Conservation (phyloP, 1,140 invertebrate genomes). For the Campoletis sonorensis region DNA sequence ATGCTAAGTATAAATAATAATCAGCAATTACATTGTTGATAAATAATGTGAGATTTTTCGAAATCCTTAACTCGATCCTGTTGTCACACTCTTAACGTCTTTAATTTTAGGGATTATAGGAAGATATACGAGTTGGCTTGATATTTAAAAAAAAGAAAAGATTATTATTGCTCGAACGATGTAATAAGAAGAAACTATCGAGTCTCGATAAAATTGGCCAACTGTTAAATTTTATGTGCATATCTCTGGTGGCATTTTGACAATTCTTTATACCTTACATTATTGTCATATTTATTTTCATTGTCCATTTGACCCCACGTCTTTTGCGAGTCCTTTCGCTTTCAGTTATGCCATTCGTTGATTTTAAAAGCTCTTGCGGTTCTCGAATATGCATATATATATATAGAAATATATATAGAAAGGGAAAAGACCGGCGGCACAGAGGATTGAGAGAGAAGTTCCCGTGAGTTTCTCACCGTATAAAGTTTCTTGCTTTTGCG, state of each 20-base stretch:
- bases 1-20: not conserved
- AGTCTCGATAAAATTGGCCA: not conserved
- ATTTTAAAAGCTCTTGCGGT: slow-evolving; percentile 13
- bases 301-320: slow-evolving; percentile 2
- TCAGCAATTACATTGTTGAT: not conserved
- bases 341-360: slow-evolving; percentile 10
- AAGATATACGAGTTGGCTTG: too few species aligned
- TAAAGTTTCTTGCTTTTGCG: slow-evolving; percentile 1
- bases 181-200: too few species aligned
- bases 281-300: slow-evolving; percentile 20
- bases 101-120: too few species aligned
- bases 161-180: too few species aligned
- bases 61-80: too few species aligned
- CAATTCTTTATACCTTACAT: slow-evolving; percentile 15
- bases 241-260: not conserved
- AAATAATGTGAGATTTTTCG: too few species aligned
- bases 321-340: not conserved
- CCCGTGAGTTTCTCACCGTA: not conserved
- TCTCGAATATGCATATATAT: not conserved
- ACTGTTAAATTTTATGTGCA: not conserved
- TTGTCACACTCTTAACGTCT: too few species aligned
- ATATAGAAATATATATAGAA: too few species aligned
- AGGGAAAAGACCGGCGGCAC: not conserved
- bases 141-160: too few species aligned
- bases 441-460: not conserved